Conservation (phyloP, 2,888 invertebrate species). For the Meteorus cinctellus region DNA sequence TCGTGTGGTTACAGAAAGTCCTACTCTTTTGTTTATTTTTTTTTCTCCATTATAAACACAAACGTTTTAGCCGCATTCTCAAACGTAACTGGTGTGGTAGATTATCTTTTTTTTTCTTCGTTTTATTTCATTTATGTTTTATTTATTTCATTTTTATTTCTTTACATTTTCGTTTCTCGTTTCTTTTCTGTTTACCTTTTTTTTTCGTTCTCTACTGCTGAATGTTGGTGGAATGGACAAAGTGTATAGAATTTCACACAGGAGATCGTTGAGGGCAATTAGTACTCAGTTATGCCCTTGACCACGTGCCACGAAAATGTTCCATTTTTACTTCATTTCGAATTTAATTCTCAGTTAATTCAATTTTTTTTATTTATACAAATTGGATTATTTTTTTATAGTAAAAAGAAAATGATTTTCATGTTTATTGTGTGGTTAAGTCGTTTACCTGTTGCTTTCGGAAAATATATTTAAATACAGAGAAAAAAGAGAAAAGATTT, state of each 20-base stretch:
- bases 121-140: not conserved
- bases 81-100: conserved; percentile 11
- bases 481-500: too few species aligned
- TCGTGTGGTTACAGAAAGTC: not conserved
- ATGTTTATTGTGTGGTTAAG: too few species aligned
- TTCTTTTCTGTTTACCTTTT: too few species aligned
- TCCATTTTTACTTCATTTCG: not conserved
- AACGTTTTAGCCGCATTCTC: conserved; percentile 26
- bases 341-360: not conserved
- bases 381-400: not conserved
- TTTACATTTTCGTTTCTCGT: not conserved
- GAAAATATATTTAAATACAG: too few species aligned
- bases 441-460: too few species aligned
- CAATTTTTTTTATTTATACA: conserved; percentile 2
- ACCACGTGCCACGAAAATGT: not conserved
- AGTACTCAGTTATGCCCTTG: conserved; percentile 8
- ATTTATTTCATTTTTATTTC: not conserved
- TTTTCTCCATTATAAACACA: conserved; percentile 14
- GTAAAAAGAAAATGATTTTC: not conserved
- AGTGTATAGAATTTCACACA: conserved; percentile 8
- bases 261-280: not conserved
- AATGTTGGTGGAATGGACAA: not conserved
- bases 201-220: not conserved
- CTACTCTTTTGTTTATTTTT: not conserved
- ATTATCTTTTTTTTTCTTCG: not conserved